These are phyloP conservation scores for Motacilla alba DNA, from an alignment of 2,113 vertebrate genomes.

Conservation along the genomic window DNA sequence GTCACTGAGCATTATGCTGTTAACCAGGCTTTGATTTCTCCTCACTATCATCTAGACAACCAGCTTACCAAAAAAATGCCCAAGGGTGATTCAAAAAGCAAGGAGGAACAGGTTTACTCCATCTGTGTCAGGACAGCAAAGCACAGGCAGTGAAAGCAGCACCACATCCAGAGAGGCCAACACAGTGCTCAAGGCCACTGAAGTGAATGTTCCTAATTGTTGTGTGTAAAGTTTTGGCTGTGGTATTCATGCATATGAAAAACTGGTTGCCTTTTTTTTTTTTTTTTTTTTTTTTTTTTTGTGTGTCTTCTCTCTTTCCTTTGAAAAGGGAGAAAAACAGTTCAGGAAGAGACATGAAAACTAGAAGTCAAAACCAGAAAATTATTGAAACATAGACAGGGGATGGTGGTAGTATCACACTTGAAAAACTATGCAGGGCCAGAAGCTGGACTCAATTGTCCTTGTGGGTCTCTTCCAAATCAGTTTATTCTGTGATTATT, in stretches of 20 bases:
- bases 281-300: too few species aligned
- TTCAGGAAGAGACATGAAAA: background rate
- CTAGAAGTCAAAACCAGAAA: background rate
- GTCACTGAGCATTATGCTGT: background rate
- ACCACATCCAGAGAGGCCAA: background rate
- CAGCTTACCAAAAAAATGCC: background rate
- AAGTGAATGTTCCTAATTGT: background rate
- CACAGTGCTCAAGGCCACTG: background rate
- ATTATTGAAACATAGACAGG: rapidly evolving
- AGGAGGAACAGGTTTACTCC: background rate
- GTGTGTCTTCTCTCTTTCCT: background rate
- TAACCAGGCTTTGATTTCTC: background rate
- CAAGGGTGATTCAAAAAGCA: background rate
- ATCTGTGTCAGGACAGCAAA: background rate
- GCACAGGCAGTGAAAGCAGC: background rate
- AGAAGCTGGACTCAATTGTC: background rate
- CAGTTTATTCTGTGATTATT: background rate
- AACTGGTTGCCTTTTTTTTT: background rate
- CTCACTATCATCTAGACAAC: background rate
- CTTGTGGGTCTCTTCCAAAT: background rate
- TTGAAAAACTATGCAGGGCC: background rate
- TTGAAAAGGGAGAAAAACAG: background rate
- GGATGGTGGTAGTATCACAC: background rate
- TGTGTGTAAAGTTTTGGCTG: background rate
- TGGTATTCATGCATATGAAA: background rate